Evolutionary conservation across 2,888 invertebrate species (phyloP).

Genomic region (Diarsia brunnea): DNA sequence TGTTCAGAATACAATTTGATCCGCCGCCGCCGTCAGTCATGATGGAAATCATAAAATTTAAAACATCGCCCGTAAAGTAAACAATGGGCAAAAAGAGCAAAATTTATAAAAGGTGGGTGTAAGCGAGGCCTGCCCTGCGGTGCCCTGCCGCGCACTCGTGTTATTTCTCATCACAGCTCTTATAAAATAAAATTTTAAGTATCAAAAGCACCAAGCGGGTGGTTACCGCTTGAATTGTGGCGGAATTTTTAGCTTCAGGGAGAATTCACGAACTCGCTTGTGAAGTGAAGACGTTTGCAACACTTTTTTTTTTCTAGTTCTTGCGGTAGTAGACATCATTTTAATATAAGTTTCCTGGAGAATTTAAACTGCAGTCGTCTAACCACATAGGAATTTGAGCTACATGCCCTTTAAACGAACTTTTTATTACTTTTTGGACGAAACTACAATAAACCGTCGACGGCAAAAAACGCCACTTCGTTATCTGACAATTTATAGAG

Average conservation of each 20-base stretch:
- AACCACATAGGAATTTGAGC: constrained; percentile 20
- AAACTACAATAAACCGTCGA: constrained; percentile 12
- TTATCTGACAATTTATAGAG: constrained; percentile 9
- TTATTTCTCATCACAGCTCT: constrained; percentile 72
- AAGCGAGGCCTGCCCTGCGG: constrained; percentile 77
- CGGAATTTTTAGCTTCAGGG: constrained; percentile 56
- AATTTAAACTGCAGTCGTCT: constrained; percentile 20
- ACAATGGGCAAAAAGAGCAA: constrained; percentile 89
- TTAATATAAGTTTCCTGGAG: constrained; percentile 7
- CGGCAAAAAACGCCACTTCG: constrained; percentile 20
- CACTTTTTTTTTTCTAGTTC: constrained; percentile 30
- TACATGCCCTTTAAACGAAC: constrained; percentile 21
- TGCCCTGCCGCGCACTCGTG: constrained; percentile 73
- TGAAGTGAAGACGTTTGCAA: constrained; percentile 38
- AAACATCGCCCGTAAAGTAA: constrained; percentile 87
- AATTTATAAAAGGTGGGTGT: constrained; percentile 78
- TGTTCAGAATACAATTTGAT: constrained; percentile 86
- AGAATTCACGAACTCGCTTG: constrained; percentile 43
- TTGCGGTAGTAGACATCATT: constrained; percentile 7
- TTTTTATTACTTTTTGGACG: constrained; percentile 9
- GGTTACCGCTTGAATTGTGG: constrained; percentile 61
- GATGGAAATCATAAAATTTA: constrained; percentile 88
- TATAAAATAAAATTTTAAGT: constrained; percentile 75
- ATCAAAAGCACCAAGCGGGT: constrained; percentile 68
- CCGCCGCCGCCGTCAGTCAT: constrained; percentile 78